Percentiles rank a stretch among this genome's conserved stretches.
Conservation (phyloP, 2,113 vertebrate species). For the Murina feae region DNA sequence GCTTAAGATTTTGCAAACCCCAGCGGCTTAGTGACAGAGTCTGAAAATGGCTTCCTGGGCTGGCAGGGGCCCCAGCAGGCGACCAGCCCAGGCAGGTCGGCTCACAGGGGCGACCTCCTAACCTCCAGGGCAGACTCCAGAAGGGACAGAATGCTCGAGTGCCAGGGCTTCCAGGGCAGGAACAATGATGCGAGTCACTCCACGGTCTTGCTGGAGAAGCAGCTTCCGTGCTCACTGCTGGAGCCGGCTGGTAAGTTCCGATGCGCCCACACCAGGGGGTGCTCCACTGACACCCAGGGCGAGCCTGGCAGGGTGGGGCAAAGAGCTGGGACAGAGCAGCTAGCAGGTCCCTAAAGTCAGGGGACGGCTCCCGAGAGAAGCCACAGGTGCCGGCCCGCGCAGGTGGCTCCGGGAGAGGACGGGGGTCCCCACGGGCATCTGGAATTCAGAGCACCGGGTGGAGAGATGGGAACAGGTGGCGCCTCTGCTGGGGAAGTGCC, state of each 20-base stretch:
- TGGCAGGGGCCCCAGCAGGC: not conserved
- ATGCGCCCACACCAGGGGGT: accelerated
- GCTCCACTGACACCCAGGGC: too few species aligned
- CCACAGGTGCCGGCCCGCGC: too few species aligned
- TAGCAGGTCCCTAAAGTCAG: not conserved
- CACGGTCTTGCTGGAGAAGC: not conserved
- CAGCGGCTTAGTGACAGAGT: accelerated
- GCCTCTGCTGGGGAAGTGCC: not conserved
- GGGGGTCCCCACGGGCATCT: too few species aligned
- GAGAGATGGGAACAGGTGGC: too few species aligned
- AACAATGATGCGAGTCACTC: accelerated
- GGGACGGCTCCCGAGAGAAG: too few species aligned
- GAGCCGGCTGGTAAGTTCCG: not conserved
- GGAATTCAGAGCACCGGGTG: too few species aligned
- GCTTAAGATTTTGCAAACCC: not conserved
- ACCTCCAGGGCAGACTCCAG: not conserved
- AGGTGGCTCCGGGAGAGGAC: not conserved
- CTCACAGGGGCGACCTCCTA: not conserved
- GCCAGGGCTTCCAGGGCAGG: not conserved
- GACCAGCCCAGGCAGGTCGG: not conserved
- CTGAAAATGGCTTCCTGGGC: not conserved
- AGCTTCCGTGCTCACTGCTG: too few species aligned
- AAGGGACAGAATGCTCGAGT: too few species aligned
- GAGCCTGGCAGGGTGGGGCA: too few species aligned
- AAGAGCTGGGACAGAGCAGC: not conserved